A percentile compares a stretch with the other conserved stretches of the same genome.
These are phyloP conservation scores for Tanypteryx hageni DNA, from an alignment of 2,888 invertebrate genomes.

Conservation along the genomic window DNA sequence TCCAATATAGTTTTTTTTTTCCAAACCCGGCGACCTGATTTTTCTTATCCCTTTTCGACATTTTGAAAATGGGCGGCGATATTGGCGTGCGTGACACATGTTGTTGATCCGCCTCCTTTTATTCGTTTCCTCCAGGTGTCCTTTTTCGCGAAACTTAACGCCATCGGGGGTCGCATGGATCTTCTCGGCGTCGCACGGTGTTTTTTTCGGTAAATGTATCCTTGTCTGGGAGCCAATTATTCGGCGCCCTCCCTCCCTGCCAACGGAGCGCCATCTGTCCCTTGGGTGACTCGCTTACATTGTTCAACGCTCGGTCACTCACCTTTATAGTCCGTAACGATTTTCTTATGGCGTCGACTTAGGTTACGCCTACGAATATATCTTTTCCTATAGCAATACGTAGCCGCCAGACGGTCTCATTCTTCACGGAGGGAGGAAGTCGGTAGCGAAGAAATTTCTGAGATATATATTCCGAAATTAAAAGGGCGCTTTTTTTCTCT, in stretches of 20 bases:
- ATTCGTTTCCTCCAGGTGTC: background rate
- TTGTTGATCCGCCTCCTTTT: too few species aligned
- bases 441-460: background rate
- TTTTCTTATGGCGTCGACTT: conserved; percentile 1
- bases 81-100: too few species aligned
- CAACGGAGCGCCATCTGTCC: background rate
- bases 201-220: conserved; percentile 18
- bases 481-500: background rate
- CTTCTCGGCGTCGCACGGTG: background rate
- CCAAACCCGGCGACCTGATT: too few species aligned
- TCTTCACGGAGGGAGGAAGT: background rate
- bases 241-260: background rate
- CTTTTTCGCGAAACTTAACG: background rate
- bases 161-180: background rate
- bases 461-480: background rate
- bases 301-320: conserved; percentile 10
- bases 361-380: conserved; percentile 5
- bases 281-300: background rate
- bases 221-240: conserved; percentile 27
- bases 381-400: background rate
- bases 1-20: too few species aligned
- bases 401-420: background rate
- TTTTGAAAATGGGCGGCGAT: too few species aligned
- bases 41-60: too few species aligned
- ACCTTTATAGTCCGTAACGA: conserved; percentile 15